Evolutionary conservation across 2,888 invertebrate species (phyloP).

Genomic region (Cancer borealis): DNA sequence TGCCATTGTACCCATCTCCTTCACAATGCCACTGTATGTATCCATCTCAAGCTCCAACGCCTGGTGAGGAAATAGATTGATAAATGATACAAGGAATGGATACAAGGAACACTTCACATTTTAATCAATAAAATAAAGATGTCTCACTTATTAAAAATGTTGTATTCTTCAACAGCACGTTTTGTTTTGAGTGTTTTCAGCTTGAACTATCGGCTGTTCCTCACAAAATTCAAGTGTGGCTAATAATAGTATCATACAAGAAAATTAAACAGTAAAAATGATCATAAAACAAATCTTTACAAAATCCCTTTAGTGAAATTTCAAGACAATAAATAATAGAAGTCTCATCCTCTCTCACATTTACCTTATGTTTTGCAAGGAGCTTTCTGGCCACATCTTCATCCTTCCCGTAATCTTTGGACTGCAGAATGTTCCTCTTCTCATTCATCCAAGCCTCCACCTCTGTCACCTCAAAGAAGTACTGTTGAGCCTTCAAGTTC

Average conservation of each 20-base stretch:
- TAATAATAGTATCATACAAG: background rate
- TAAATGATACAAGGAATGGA: background rate
- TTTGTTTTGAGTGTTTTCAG: no score
- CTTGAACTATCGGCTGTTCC: no score
- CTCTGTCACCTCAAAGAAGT: constrained; percentile 93
- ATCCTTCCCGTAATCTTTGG: constrained; percentile 93
- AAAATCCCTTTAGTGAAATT: no score
- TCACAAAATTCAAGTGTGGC: no score
- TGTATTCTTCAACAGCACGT: no score
- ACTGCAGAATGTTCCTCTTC: constrained; percentile 89
- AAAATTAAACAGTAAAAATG: no score
- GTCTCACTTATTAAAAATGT: no score
- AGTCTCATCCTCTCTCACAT: background rate
- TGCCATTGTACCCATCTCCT: constrained; percentile 94
- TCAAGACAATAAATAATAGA: no score
- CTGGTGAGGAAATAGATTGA: constrained; percentile 80
- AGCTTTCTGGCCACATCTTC: constrained; percentile 94
- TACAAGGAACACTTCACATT: background rate
- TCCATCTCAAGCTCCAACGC: constrained; percentile 94
- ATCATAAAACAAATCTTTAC: no score
- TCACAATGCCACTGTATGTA: constrained; percentile 93
- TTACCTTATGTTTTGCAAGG: constrained; percentile 94
- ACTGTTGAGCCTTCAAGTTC: constrained; percentile 93
- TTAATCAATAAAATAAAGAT: no score
- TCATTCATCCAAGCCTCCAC: constrained; percentile 96